These are phyloP conservation scores for Lamellibrachia columna DNA, from an alignment of 2,888 invertebrate species.

Conservation along the genomic window DNA sequence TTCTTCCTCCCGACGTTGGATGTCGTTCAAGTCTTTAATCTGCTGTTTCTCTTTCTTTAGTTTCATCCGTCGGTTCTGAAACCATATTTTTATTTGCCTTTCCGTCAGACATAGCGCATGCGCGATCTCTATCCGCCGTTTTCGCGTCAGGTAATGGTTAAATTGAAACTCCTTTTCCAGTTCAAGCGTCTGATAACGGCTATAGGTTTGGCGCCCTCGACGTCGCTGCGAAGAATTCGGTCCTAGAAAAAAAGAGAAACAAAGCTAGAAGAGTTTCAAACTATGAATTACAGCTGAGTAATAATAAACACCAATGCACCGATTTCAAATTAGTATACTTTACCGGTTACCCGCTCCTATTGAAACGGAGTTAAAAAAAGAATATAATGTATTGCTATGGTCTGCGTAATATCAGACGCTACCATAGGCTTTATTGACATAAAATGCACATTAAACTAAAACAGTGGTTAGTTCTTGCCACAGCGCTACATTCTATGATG, in stretches of 20 bases:
- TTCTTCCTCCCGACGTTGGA: constrained; percentile 19
- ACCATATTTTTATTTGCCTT: constrained; percentile 77
- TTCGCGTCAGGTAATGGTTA: constrained; percentile 95
- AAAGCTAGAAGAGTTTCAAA: not conserved
- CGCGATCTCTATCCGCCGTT: constrained; percentile 96
- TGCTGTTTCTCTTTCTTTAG: constrained; percentile 75
- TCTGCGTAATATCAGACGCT: no score
- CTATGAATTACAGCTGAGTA: not conserved
- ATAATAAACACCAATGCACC: not conserved
- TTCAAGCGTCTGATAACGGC: constrained; percentile 95
- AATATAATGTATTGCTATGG: no score
- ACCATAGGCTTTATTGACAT: no score
- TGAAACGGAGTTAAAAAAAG: no score
- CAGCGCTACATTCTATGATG: no score
- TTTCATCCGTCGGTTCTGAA: constrained; percentile 97
- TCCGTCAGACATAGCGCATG: constrained; percentile 95
- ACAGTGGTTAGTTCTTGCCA: no score
- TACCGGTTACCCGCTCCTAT: no score
- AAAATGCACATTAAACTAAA: no score
- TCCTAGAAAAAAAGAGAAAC: constrained; percentile 42
- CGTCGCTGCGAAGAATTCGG: constrained; percentile 59
- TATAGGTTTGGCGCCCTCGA: constrained; percentile 93
- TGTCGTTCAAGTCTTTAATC: constrained; percentile 57
- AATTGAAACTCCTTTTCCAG: constrained; percentile 98
- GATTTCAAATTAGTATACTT: not conserved